These are phyloP conservation scores for Caenorhabditis inopinata DNA, from an alignment of 1,140 invertebrate species.

Conservation along the genomic window DNA sequence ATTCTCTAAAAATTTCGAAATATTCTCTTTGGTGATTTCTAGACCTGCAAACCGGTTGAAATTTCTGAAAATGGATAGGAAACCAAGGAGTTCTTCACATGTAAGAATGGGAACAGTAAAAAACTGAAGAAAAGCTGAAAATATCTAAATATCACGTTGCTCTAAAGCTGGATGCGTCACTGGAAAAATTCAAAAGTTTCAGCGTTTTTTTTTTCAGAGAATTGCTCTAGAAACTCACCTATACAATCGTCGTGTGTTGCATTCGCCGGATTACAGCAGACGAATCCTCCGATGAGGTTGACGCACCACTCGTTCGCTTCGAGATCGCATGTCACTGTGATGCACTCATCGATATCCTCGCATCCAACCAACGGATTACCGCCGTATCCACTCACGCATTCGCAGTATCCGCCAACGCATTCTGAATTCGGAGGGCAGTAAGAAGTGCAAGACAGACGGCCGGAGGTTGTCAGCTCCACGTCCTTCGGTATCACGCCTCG, in stretches of 20 bases:
- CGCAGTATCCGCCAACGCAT: conserved; percentile 48
- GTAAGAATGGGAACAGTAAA: too few species aligned
- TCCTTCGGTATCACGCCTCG: not conserved
- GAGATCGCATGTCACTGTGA: conserved; percentile 18
- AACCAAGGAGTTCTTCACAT: too few species aligned
- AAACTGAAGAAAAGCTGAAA: not conserved
- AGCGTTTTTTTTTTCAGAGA: too few species aligned
- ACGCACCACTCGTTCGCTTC: conserved; percentile 53
- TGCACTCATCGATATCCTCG: conserved; percentile 58
- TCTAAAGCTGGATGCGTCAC: too few species aligned
- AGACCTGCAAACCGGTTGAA: not conserved
- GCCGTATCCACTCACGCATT: conserved; percentile 49
- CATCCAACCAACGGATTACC: conserved; percentile 50
- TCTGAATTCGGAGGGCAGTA: conserved; percentile 51
- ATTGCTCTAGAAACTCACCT: not conserved
- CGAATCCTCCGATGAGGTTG: conserved; percentile 53
- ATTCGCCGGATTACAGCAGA: conserved; percentile 46
- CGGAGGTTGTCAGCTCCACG: not conserved
- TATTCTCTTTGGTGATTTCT: conserved; percentile 24
- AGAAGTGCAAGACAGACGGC: conserved; percentile 24
- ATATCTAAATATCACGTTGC: too few species aligned
- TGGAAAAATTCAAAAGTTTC: too few species aligned
- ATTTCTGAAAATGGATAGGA: too few species aligned
- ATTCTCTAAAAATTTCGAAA: too few species aligned
- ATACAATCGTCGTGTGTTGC: conserved; percentile 17